Conservation (phyloP, 2,797 vertebrate species). For the Intellagama lesueurii region DNA sequence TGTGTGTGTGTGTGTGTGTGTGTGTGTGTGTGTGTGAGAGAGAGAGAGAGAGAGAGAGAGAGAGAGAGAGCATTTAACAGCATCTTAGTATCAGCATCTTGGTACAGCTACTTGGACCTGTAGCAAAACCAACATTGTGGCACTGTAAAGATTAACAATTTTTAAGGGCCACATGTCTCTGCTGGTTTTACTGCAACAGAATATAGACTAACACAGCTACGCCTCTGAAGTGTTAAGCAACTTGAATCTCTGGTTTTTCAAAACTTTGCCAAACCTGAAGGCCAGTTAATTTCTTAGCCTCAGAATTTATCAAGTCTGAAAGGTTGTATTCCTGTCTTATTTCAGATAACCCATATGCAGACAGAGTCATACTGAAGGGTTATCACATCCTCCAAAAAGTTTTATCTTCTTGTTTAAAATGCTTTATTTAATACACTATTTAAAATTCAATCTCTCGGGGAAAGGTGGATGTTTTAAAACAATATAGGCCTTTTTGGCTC, state of each 20-base stretch:
- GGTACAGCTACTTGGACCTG: not conserved
- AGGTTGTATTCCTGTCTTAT: not conserved
- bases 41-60: too few species aligned
- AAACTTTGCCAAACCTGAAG: slow-evolving; percentile 38
- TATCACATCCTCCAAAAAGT: not conserved
- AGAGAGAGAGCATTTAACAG: not conserved
- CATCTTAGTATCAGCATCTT: not conserved
- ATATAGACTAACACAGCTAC: too few species aligned
- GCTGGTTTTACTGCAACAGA: too few species aligned
- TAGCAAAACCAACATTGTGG: too few species aligned
- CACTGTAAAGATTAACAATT: too few species aligned
- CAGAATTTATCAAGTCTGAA: not conserved
- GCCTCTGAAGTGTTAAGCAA: not conserved
- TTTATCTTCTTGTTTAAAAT: slow-evolving; percentile 37
- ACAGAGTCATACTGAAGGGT: not conserved
- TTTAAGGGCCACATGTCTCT: too few species aligned
- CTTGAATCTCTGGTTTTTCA: slow-evolving; percentile 14
- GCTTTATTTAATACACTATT: not conserved
- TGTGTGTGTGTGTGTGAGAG: too few species aligned
- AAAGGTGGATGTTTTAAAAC: slow-evolving; percentile 43
- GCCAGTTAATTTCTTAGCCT: not conserved
- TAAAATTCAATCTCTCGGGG: slow-evolving; percentile 19
- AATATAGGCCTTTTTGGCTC: slow-evolving; percentile 37
- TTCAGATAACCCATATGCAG: not conserved
- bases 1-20: not conserved